Percentiles rank a stretch among this genome's conserved stretches.
These are phyloP conservation scores for Hydrotaea diabolus DNA, from an alignment of 2,888 invertebrate species.

Conservation along the genomic window DNA sequence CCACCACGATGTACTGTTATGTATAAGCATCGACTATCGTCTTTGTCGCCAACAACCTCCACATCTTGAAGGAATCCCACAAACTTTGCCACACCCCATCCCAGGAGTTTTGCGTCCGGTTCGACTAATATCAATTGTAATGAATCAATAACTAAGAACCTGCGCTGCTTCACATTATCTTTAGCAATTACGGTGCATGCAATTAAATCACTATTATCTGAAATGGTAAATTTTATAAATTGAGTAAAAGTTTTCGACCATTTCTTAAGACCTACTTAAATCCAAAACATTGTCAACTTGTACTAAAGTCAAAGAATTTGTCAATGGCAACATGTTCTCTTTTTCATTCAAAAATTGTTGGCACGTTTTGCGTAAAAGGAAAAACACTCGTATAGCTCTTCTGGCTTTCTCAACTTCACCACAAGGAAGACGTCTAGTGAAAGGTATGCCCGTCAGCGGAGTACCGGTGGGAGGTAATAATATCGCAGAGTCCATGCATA, in stretches of 20 bases:
- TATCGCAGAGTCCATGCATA: conserved; percentile 98
- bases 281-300: conserved; percentile 97
- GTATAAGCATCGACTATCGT: conserved; percentile 96
- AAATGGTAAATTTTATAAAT: conserved; percentile 4
- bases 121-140: conserved; percentile 98
- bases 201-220: conserved; percentile 98
- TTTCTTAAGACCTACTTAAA: conserved; percentile 87
- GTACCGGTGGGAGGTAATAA: conserved; percentile 97
- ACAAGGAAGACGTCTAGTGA: conserved; percentile 95
- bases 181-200: conserved; percentile 96
- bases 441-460: conserved; percentile 96
- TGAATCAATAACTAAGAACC: conserved; percentile 98
- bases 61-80: conserved; percentile 98
- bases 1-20: conserved; percentile 93
- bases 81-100: conserved; percentile 98
- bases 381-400: conserved; percentile 95
- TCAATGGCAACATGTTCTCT: conserved; percentile 94
- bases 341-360: conserved; percentile 89
- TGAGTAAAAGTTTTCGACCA: neutral
- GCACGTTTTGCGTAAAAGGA: conserved; percentile 91
- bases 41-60: conserved; percentile 97
- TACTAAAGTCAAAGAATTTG: conserved; percentile 93
- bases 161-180: conserved; percentile 92
- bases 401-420: conserved; percentile 96
- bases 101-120: conserved; percentile 95